These are phyloP conservation scores for Oceanites oceanicus DNA, from an alignment of 2,113 vertebrate species.

Conservation along the genomic window DNA sequence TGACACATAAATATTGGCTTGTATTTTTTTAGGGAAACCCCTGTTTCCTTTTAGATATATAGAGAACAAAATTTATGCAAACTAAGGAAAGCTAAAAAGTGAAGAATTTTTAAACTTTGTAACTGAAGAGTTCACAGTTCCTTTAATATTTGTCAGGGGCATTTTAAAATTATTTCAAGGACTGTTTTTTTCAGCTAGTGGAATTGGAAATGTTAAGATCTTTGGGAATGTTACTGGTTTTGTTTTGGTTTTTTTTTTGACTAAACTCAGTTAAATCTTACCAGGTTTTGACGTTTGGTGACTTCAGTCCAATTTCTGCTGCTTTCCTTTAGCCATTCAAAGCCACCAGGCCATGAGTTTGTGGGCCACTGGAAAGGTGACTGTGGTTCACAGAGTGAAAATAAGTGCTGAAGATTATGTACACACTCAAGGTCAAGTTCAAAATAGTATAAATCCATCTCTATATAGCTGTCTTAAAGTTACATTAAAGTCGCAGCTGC, in stretches of 20 bases:
- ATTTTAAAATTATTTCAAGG: neutral
- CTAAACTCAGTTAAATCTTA: neutral
- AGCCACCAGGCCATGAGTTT: neutral
- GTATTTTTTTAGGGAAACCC: neutral
- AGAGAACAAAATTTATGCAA: neutral
- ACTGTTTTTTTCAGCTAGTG: neutral
- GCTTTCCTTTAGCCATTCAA: neutral
- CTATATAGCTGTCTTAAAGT: neutral
- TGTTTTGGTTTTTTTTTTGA: neutral
- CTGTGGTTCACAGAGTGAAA: neutral
- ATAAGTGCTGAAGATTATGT: neutral
- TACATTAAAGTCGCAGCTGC: neutral
- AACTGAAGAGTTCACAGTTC: neutral
- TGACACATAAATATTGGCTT: neutral
- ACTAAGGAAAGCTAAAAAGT: neutral
- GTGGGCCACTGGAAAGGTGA: neutral
- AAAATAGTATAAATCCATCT: neutral
- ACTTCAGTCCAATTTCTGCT: neutral
- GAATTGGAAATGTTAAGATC: neutral
- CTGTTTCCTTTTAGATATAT: neutral
- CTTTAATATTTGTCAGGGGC: neutral
- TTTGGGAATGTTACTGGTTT: neutral
- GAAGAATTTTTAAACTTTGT: neutral
- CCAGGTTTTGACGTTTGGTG: neutral
- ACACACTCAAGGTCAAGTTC: neutral